Evolutionary conservation across 2,888 invertebrate genomes (phyloP).

Genomic region (Cephus spinipes): DNA sequence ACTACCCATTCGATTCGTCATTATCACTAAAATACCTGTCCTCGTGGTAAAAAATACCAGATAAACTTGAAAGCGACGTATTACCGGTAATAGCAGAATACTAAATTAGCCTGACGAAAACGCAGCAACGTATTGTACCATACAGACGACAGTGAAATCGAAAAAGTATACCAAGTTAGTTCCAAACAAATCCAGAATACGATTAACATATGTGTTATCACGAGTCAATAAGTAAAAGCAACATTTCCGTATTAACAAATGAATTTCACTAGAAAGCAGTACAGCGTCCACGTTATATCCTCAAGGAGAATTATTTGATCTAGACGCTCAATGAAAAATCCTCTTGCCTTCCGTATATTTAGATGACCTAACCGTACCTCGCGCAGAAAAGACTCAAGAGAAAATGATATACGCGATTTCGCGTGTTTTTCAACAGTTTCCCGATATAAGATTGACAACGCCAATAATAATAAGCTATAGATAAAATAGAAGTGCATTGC

Average conservation of each 20-base stretch:
- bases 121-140: not conserved
- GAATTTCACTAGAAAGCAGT: not conserved
- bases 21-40: not conserved
- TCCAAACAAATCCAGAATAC: not conserved
- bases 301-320: not conserved
- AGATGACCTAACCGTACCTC: not conserved
- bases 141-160: not conserved
- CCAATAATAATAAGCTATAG: not conserved
- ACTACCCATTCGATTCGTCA: not conserved
- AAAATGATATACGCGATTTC: not conserved
- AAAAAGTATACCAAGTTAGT: not conserved
- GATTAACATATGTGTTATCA: not conserved
- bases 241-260: not conserved
- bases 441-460: not conserved
- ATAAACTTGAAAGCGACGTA: not conserved
- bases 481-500: not conserved
- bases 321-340: not conserved
- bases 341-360: not conserved
- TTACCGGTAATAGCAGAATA: not conserved
- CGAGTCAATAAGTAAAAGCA: not conserved
- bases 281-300: not conserved
- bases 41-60: not conserved
- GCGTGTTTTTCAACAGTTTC: not conserved
- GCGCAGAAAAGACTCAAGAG: not conserved
- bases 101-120: not conserved